Conservation (phyloP, 2,113 vertebrate genomes). For the Alosa alosa region DNA sequence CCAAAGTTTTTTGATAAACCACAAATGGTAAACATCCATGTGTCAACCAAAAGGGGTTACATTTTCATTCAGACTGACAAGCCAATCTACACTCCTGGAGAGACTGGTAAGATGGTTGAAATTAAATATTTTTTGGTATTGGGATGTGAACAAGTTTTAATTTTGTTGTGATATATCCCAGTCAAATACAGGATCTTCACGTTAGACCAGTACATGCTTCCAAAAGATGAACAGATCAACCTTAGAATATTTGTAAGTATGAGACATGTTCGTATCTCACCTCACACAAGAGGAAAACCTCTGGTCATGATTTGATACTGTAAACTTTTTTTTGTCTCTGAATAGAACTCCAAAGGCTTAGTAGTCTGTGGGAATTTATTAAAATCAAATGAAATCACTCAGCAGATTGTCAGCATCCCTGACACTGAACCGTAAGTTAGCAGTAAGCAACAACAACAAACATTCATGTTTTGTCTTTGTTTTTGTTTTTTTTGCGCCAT, state of each 20-base stretch:
- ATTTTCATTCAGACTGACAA: constrained; percentile 65
- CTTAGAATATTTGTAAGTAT: constrained; percentile 65
- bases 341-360: constrained; percentile 66
- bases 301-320: not conserved
- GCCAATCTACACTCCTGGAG: constrained; percentile 68
- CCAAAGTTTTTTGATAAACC: not conserved
- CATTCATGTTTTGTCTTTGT: not conserved
- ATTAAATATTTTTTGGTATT: not conserved
- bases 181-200: constrained; percentile 67
- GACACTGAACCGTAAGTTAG: constrained; percentile 60
- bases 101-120: constrained; percentile 52
- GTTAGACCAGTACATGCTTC: constrained; percentile 66
- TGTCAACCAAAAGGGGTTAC: constrained; percentile 59
- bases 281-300: not conserved
- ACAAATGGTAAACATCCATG: constrained; percentile 48
- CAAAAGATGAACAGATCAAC: constrained; percentile 49
- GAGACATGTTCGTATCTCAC: not conserved
- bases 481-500: not conserved
- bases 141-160: not conserved
- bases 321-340: constrained; percentile 23
- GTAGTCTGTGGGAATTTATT: constrained; percentile 50
- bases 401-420: constrained; percentile 57
- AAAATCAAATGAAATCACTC: constrained; percentile 45
- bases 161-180: constrained; percentile 37
- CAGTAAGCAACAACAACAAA: not conserved